phyloP scores from a whole-genome alignment of 2,113 vertebrate species.

The Pyrgilauda ruficollis region DNA sequence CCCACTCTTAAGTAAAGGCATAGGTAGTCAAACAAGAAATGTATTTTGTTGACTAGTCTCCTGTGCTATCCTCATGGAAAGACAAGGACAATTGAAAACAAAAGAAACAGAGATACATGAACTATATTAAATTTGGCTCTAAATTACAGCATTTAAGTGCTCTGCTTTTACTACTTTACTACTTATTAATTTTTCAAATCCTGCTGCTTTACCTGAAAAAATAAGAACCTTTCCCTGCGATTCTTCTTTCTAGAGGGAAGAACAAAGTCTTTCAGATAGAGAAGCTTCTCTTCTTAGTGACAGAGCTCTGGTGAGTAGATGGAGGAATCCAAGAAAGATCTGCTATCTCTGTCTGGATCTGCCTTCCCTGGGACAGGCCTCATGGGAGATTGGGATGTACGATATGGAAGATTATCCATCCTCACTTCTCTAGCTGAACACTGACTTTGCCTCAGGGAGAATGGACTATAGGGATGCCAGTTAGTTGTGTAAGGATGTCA shows the following conservation, averaged over 20 bases:
- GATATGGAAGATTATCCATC: background rate
- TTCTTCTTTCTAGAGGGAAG: background rate
- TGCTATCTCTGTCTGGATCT: background rate
- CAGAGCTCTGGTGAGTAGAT: background rate
- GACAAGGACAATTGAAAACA: background rate
- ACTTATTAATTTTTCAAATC: background rate
- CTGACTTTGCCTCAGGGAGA: rapidly evolving
- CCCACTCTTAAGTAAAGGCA: background rate
- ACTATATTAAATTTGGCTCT: background rate
- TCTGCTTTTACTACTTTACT: background rate
- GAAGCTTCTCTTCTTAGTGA: background rate
- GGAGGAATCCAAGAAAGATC: background rate
- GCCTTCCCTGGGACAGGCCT: background rate
- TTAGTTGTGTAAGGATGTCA: background rate
- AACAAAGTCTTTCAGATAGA: background rate
- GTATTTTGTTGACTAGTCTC: background rate
- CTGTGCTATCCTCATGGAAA: background rate
- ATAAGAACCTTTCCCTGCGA: background rate
- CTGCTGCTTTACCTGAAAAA: background rate
- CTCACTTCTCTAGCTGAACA: background rate
- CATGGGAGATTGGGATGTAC: background rate
- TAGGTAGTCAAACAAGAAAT: background rate
- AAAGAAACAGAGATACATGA: background rate
- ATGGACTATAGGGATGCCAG: no score
- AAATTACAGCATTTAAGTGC: background rate